phyloP scores from a whole-genome alignment of 2,888 invertebrate species.

The Hydroisotoma schaefferi region DNA sequence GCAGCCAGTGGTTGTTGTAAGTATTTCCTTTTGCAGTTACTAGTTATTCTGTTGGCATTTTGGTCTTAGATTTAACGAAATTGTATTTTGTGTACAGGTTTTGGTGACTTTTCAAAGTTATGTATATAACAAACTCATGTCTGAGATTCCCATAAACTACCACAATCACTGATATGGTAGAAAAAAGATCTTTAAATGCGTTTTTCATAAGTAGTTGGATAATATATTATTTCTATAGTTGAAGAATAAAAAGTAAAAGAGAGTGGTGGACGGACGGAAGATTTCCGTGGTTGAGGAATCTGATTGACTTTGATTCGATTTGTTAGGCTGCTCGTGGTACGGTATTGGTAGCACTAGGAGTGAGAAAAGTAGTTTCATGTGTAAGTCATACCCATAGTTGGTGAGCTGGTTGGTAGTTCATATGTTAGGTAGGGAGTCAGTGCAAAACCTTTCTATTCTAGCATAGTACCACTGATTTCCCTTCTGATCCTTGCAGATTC shows the following conservation, averaged over 20 bases:
- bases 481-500: constrained; percentile 40
- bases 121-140: background rate
- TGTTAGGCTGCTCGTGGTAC: constrained; percentile 32
- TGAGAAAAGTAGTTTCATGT: constrained; percentile 1
- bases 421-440: background rate
- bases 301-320: constrained; percentile 48
- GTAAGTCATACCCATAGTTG: constrained; percentile 28
- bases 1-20: too few species aligned
- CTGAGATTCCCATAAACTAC: too few species aligned
- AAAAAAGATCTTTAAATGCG: too few species aligned
- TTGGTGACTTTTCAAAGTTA: background rate
- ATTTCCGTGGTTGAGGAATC: constrained; percentile 35
- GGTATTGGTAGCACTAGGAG: too few species aligned
- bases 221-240: too few species aligned
- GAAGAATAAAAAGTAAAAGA: constrained; percentile 16
- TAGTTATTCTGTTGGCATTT: too few species aligned
- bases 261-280: constrained; percentile 18
- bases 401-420: too few species aligned
- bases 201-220: too few species aligned
- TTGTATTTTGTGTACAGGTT: background rate
- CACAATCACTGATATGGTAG: too few species aligned
- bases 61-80: background rate
- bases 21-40: too few species aligned
- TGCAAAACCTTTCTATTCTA: too few species aligned
- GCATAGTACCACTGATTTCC: constrained; percentile 38